Percentiles rank a stretch among this genome's conserved stretches.
Conservation (phyloP, 2,797 vertebrate species). For the Coccyzus lansbergi region DNA sequence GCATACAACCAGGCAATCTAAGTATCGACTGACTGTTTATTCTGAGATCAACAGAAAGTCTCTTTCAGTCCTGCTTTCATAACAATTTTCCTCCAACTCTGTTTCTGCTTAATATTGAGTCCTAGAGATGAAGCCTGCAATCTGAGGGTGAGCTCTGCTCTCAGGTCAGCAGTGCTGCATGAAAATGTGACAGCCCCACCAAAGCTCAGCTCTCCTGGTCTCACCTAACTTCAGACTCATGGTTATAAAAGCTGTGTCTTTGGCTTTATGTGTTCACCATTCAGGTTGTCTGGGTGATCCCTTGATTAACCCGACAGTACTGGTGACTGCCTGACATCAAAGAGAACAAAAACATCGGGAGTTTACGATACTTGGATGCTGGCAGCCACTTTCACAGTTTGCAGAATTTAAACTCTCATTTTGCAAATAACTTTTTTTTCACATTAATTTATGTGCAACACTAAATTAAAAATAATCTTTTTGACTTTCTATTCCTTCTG, state of each 20-base stretch:
- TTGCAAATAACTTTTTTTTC: background rate
- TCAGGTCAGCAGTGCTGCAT: accelerated
- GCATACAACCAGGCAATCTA: background rate
- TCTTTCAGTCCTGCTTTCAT: background rate
- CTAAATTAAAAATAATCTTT: background rate
- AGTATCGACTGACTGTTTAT: background rate
- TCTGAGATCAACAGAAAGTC: background rate
- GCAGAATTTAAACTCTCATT: background rate
- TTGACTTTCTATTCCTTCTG: background rate
- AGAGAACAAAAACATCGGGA: background rate
- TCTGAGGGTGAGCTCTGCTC: background rate
- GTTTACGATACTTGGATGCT: background rate
- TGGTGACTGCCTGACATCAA: background rate
- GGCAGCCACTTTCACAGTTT: background rate
- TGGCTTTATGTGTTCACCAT: background rate
- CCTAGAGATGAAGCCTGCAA: background rate
- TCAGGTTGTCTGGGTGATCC: background rate
- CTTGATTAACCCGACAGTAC: background rate
- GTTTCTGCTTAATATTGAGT: background rate
- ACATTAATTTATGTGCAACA: background rate
- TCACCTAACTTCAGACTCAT: background rate
- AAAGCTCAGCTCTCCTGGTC: background rate
- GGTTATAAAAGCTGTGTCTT: background rate
- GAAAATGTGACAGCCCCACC: background rate
- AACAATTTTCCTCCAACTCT: background rate